Base-by-base conservation (phyloP, 2,888 invertebrate genomes). In the Erebia epiphron region DNA sequence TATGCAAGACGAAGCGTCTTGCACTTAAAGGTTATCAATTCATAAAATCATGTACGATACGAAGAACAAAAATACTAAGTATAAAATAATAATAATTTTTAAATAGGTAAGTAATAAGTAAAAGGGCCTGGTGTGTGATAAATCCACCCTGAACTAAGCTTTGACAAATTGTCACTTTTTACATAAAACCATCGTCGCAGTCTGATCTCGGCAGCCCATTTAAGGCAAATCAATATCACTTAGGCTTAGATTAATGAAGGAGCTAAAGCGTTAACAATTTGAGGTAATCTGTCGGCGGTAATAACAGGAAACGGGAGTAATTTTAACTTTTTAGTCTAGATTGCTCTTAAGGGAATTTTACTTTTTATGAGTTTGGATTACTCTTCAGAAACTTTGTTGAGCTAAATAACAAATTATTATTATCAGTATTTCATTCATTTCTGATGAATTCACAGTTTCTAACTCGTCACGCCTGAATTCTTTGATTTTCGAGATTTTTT, bases 171-270 rank as follows among this genome's bases (percentile, higher is more conserved):
- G 26, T 26, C 57, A 57, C 21, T 66, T 57, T 66, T 66, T 66
- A 18, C 11, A 46, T 26, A 41, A n/a, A 57, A 26, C 46, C 46
- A n/a, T 21, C 21, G n/a, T 18, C 50, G n/a, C 8, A 18, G 18
- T 26, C 57, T n/a, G 66, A 66, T 66, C 57, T 57, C 57, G 57
- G 41, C 66, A 57, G 46, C 46, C 57, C 57, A 57, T 66, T 66
- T 49, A 46, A 56, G 16, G 49, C 66, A 57, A 66, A 66, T 66
- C 57, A 57, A 66, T 66, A 66, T 57, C 66, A 57, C 66, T 66
- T 66, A 66, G 66, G 14, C 57, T 57, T 57, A 46, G 46, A 66
- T 66, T 66, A 66, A 66, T 66, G 66, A 66, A 26, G 57, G 56
- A 57, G 46, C 54, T 26, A 66, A 57, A 66, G 49, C 57, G 56